phyloP scores from a whole-genome alignment of 2,113 vertebrate genomes.

The Ptilonorhynchus violaceus region DNA sequence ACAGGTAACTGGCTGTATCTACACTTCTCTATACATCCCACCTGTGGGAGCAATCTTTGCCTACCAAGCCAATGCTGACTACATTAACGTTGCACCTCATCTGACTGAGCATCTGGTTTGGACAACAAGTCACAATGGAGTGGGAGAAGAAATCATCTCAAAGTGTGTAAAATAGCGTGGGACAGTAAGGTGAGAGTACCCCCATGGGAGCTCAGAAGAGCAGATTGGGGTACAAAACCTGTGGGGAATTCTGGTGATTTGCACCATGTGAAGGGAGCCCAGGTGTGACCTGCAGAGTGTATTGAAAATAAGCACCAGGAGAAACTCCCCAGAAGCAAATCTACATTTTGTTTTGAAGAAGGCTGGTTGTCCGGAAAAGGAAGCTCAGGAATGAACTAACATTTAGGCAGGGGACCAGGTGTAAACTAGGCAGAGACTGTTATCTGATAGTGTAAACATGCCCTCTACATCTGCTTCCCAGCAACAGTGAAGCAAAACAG shows the following conservation, averaged over 20 bases:
- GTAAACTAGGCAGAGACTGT: not conserved
- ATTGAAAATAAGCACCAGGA: not conserved
- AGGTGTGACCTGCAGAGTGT: not conserved
- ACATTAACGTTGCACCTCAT: not conserved
- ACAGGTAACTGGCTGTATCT: not conserved
- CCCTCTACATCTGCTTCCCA: slow-evolving; percentile 3
- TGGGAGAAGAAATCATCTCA: not conserved
- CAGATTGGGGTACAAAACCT: not conserved
- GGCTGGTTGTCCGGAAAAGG: not conserved
- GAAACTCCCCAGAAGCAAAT: not conserved
- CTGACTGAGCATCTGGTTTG: not conserved
- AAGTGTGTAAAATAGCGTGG: not conserved
- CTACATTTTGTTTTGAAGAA: not conserved
- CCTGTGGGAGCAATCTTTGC: not conserved
- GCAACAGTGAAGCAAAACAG: not conserved
- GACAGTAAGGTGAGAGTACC: not conserved
- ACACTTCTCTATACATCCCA: not conserved
- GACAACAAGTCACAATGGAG: not conserved
- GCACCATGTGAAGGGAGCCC: not conserved
- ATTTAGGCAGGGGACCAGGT: slow-evolving; percentile 34
- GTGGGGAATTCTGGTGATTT: not conserved
- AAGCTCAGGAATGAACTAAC: not conserved
- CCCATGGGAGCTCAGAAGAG: not conserved
- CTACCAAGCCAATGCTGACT: not conserved
- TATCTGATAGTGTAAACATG: slow-evolving; percentile 13